Evolutionary conservation across 2,113 vertebrate species (phyloP), one percentile per base, ranked within the genome.

Genomic region (Microtus ochrogaster): DNA sequence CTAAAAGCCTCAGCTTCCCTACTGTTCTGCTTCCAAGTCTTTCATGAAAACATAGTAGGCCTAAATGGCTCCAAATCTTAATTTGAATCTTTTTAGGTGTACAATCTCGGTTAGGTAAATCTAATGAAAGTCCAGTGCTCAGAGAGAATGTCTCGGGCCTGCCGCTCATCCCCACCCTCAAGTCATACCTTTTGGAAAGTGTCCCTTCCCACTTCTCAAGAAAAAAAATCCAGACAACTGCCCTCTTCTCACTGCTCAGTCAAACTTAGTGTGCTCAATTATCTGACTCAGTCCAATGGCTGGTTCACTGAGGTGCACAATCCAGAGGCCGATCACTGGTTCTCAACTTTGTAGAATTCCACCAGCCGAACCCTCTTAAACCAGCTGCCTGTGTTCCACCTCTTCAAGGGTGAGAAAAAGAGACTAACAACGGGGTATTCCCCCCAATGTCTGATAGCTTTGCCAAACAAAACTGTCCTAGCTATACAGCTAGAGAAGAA

Each of bases 231-330:
- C 86, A 92, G 82, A 90, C 92, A 95, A 95, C 70, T 97, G 94
- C 78, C 92, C 91, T 97, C 76, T 97, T 85, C 78, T 76, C 39
- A 92, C 87, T 95, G 89, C 91, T 96, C 63, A 94, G 68, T 92
- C 87, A 55, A 96, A 97, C 65, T 94, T 65, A 97, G 96, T 0
- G 44, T 96, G 92, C 97, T 97, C 92, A 95, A 7, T 94, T 97
- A 92, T 83, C 92, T 89, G 74, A 95, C 58, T 97, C 89, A 89
- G 82, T 98, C 86, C 83, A 96, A 68, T 78, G 74, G 86, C 94
- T 97, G 93, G 91, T 96, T 96, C 94, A 96, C 86, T 0, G 13
- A 96, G 96, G 96, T 97, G 95, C 97, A 97, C 89, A 97, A 93
- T 95, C 66, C 79, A 95, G 85, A 95, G 84, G 90, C 70, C 33